Evolutionary conservation across 1,140 invertebrate genomes (phyloP).

Genomic region (Procambarus clarkii): DNA sequence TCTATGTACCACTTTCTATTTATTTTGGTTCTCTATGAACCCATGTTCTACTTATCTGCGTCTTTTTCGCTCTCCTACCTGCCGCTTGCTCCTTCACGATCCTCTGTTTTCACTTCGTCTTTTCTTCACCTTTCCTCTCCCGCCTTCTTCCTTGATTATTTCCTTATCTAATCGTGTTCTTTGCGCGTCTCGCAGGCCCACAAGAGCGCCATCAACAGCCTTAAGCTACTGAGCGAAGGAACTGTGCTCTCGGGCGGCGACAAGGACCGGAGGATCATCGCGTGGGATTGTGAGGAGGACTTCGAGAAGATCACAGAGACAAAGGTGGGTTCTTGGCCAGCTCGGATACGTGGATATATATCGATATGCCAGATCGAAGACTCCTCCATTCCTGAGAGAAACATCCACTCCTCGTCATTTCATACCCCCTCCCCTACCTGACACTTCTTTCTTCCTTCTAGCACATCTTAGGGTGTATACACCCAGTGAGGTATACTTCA

Average conservation of each 20-base stretch:
- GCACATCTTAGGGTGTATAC: too few species aligned
- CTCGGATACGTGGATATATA: background rate
- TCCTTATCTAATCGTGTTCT: background rate
- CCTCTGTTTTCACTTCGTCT: background rate
- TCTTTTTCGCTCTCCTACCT: background rate
- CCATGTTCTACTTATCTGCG: background rate
- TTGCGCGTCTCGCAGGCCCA: conserved; percentile 80
- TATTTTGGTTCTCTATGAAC: background rate
- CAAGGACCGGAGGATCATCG: conserved; percentile 90
- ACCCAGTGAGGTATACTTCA: too few species aligned
- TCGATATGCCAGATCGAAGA: too few species aligned
- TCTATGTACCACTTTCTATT: background rate
- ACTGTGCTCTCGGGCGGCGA: conserved; percentile 92
- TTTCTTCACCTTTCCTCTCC: background rate
- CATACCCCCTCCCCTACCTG: too few species aligned
- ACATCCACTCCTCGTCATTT: too few species aligned
- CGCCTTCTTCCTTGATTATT: background rate
- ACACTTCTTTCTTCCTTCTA: too few species aligned
- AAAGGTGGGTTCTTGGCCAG: conserved; percentile 80
- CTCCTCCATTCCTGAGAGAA: too few species aligned
- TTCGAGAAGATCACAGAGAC: conserved; percentile 93
- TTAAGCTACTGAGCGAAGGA: conserved; percentile 92
- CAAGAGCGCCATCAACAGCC: conserved; percentile 88
- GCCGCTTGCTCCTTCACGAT: too few species aligned
- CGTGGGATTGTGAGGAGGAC: conserved; percentile 93